Base-by-base conservation (phyloP, 1,140 invertebrate genomes). In the Monomorium pharaonis region DNA sequence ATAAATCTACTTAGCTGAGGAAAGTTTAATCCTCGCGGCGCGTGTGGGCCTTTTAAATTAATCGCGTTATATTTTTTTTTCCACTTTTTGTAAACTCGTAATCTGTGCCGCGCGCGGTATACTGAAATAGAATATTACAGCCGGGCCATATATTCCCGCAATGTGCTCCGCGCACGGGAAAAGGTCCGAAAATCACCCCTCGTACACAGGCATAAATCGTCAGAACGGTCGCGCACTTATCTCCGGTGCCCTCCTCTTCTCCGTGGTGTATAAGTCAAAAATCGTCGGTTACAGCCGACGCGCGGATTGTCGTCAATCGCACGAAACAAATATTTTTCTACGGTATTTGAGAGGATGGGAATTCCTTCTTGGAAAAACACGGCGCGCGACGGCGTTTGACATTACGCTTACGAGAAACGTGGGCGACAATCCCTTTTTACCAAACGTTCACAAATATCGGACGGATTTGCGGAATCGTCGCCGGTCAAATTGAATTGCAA, bases 401-500 rank as follows among this genome's bases (percentile, higher is more conserved):
- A 27, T 58, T 67, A 33, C 84, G 37, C 30, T 67, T n/a, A n/a
- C 67, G 37, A 65, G 37, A 37, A n/a, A n/a, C n/a, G 49, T 24
- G 27, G 78, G 83, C 49, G 47, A 51, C 58, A 78, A 85, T 85
- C 80, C 37, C 62, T 76, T 84, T 60, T 74, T 49, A 16, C n/a
- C 44, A 44, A 81, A 72, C 67, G 67, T 58, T 74, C 58, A 58
- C 67, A 69, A 84, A 74, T 63, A 76, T 54, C 85, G 85, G n/a
- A 60, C 42, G 81, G 85, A 72, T 86, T 75, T 65, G 72, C 58
- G 47, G 62, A 86, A 84, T 75, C 70, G 85, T 69, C 60, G 85
- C 60, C 60, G 80, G 16, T 74, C 47, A 86, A 76, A 86, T 86
- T 86, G 85, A 86, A 86, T 86, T 86, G 85, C 85, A 86, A 86